These are phyloP conservation scores for Drosophila nigromelanica DNA, from an alignment of 1,140 invertebrate species.

Conservation along the genomic window DNA sequence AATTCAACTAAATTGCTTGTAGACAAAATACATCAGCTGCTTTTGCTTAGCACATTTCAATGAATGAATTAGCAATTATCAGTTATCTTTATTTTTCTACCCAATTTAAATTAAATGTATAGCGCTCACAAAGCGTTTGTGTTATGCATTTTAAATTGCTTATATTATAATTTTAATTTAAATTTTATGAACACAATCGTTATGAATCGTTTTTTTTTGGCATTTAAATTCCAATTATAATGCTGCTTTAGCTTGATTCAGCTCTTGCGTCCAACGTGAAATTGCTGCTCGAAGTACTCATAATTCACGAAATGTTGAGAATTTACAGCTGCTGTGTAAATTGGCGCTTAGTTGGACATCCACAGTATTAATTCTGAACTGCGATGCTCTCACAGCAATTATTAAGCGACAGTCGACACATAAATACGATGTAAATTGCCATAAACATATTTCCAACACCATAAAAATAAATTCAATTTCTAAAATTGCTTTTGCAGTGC, in stretches of 20 bases:
- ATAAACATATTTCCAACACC: constrained; percentile 71
- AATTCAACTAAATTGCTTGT: too few species aligned
- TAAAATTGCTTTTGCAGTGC: constrained; percentile 72
- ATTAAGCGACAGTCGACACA: constrained; percentile 39
- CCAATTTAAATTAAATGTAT: constrained; percentile 2
- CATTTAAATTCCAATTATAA: constrained; percentile 31
- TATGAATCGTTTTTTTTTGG: constrained; percentile 31
- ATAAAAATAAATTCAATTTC: constrained; percentile 78
- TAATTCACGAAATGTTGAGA: constrained; percentile 34
- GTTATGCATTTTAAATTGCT: constrained; percentile 7
- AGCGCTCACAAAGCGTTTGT: neutral
- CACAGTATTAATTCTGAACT: constrained; percentile 30
- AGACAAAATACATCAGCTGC: neutral
- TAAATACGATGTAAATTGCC: constrained; percentile 66
- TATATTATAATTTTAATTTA: constrained; percentile 21
- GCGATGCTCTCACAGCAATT: constrained; percentile 56
- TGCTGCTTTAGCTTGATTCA: constrained; percentile 3
- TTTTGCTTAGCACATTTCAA: neutral
- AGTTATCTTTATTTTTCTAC: neutral
- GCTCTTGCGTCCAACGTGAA: constrained; percentile 6
- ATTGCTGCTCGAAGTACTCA: constrained; percentile 22
- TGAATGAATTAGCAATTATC: neutral
- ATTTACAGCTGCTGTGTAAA: constrained; percentile 39
- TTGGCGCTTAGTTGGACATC: constrained; percentile 67
- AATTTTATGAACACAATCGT: constrained; percentile 29